These are phyloP conservation scores for Staurois parvus DNA, from an alignment of 2,797 vertebrate species.

Conservation along the genomic window DNA sequence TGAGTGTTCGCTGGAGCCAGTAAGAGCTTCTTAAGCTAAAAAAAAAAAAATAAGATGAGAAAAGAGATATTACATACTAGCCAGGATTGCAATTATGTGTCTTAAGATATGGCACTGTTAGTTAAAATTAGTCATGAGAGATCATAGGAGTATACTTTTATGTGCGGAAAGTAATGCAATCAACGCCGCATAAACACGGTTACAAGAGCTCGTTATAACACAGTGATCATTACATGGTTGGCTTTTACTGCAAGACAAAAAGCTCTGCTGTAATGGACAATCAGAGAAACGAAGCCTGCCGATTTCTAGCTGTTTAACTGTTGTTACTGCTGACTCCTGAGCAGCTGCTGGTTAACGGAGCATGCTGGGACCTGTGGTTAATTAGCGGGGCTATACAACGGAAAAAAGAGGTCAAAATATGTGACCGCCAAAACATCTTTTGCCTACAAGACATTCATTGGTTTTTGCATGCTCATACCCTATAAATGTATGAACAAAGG, in stretches of 20 bases:
- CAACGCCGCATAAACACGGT: slow-evolving; percentile 56
- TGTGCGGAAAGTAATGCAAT: slow-evolving; percentile 52
- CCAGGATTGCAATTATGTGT: slow-evolving; percentile 49
- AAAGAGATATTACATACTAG: slow-evolving; percentile 63
- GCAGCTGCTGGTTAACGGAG: not conserved
- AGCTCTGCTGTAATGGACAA: not conserved
- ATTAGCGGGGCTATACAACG: not conserved
- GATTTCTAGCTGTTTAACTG: not conserved
- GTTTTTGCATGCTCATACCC: no score
- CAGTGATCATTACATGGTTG: slow-evolving; percentile 21
- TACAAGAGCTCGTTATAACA: slow-evolving; percentile 52
- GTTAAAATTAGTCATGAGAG: slow-evolving; percentile 60
- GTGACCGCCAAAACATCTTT: no score
- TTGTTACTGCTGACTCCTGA: not conserved
- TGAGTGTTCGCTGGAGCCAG: slow-evolving; percentile 98
- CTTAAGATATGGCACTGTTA: slow-evolving; percentile 61
- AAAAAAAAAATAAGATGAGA: slow-evolving; percentile 65
- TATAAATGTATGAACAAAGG: no score
- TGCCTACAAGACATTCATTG: no score
- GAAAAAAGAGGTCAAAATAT: no score
- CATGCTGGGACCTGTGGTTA: slow-evolving; percentile 1
- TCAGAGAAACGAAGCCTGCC: not conserved
- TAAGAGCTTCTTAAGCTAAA: slow-evolving; percentile 98
- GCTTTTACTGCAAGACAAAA: slow-evolving; percentile 4
- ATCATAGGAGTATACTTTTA: slow-evolving; percentile 59